Evolutionary conservation across 2,113 vertebrate species (phyloP).

Genomic region (Scartelaos histophorus): DNA sequence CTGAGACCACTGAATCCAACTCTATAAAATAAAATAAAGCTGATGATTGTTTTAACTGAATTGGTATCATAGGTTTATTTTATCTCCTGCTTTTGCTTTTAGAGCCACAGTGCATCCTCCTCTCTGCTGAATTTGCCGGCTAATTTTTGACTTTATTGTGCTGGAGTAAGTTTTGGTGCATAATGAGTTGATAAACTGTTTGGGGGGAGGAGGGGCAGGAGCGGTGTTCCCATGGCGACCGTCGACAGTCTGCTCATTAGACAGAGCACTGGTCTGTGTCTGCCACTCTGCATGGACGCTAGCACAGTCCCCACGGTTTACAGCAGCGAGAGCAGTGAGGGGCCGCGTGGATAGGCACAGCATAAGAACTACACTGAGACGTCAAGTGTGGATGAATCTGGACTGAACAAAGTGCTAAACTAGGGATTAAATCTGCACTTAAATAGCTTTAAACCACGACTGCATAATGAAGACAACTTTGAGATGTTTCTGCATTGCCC

Average conservation of each 20-base stretch:
- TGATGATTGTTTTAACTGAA: background rate
- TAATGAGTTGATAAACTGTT: slow-evolving; percentile 59
- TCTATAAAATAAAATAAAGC: background rate
- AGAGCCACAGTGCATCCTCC: too few species aligned
- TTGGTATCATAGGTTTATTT: background rate
- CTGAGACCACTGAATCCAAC: too few species aligned
- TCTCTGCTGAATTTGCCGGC: background rate
- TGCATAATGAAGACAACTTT: background rate
- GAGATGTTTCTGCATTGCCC: too few species aligned
- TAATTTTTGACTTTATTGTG: slow-evolving; percentile 26
- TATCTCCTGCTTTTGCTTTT: background rate
- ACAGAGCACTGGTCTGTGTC: slow-evolving; percentile 62
- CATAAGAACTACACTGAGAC: background rate
- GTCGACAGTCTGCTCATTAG: slow-evolving; percentile 73
- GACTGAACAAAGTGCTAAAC: background rate
- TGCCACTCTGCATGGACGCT: slow-evolving; percentile 55
- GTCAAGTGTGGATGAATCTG: background rate
- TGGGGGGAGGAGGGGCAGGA: slow-evolving; percentile 28
- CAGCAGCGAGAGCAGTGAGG: slow-evolving; percentile 26
- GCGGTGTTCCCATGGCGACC: slow-evolving; percentile 54
- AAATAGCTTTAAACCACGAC: background rate
- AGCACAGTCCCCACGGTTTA: slow-evolving; percentile 39
- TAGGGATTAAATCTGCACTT: background rate
- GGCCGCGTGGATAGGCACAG: slow-evolving; percentile 8
- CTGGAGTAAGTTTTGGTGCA: slow-evolving; percentile 47